Conservation (phyloP, 2,888 invertebrate species). For the Acanthosepion esculentum region DNA sequence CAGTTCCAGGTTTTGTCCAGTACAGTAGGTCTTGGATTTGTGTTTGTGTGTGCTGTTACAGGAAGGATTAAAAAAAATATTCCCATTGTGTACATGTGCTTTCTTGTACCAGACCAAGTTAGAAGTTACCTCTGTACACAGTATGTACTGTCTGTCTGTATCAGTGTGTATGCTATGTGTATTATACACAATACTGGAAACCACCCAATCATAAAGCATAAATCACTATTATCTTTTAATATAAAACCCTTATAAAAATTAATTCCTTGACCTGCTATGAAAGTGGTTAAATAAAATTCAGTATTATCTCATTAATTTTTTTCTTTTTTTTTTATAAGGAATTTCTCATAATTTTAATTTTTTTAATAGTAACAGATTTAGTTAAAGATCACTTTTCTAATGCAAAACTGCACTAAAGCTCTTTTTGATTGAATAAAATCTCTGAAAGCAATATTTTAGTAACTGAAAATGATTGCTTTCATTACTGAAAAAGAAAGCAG, state of each 20-base stretch:
- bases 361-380: neutral
- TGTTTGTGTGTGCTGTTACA: constrained; percentile 33
- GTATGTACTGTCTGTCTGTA: constrained; percentile 33
- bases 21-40: constrained; percentile 33
- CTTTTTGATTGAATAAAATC: too few species aligned
- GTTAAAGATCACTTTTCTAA: too few species aligned
- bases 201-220: neutral
- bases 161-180: constrained; percentile 33
- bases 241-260: neutral
- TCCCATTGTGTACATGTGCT: constrained; percentile 23
- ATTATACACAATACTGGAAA: constrained; percentile 10
- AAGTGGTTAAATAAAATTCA: too few species aligned
- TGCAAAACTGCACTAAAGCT: too few species aligned
- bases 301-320: too few species aligned
- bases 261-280: neutral
- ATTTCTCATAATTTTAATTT: neutral
- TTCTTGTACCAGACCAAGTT: constrained; percentile 12
- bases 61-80: neutral
- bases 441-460: too few species aligned
- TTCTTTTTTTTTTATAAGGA: too few species aligned
- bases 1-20: constrained; percentile 33
- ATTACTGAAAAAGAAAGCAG: too few species aligned
- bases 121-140: constrained; percentile 33
- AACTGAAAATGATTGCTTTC: too few species aligned
- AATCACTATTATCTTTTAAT: neutral